Base-by-base conservation (phyloP, 2,888 invertebrate species). In the Coenonympha glycerion region DNA sequence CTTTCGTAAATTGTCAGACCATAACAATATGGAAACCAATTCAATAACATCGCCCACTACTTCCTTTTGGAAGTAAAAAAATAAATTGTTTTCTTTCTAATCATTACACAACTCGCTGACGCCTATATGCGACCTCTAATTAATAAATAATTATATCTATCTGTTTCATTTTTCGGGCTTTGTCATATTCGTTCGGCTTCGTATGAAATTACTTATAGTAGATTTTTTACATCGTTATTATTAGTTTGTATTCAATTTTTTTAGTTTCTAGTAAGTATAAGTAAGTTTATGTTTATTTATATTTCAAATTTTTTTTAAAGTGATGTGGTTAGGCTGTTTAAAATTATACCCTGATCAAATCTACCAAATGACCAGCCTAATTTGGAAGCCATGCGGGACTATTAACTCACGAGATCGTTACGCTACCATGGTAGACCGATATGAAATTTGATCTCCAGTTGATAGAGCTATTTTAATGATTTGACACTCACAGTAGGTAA, bases 41-140 rank as follows among this genome's bases (percentile, higher is more conserved):
- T 52, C 54, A 37, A n/a, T n/a, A n/a, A 64, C 62, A 61, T 69
- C 75, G 76, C 76, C 77, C 74, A 78, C 76, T 56, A 62, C 59
- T 66, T 70, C 75, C 73, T 72, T 73, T 66, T 71, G 62, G 49
- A 54, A 53, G 53, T 59, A 66, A n/a, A 67, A 69, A 68, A 67
- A 63, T 58, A 59, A 53, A 59, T 58, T 57, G 56, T 57, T 63
- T 64, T 64, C 61, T 66, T 62, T 64, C 63, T 64, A 63, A 64
- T 58, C 61, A 52, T 64, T 60, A 67, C 65, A 65, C 64, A 63
- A 61, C 58, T 36, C 60, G 59, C 52, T 52, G 47, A 52, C 57
- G 62, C 59, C 63, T 69, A 59, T 66, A 63, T 60, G 62, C 46
- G 47, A 49, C 37, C 41, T 24, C 30, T 28, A 16, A 52, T 26